Conservation (phyloP, 2,797 vertebrate genomes). For the Helostoma temminkii region DNA sequence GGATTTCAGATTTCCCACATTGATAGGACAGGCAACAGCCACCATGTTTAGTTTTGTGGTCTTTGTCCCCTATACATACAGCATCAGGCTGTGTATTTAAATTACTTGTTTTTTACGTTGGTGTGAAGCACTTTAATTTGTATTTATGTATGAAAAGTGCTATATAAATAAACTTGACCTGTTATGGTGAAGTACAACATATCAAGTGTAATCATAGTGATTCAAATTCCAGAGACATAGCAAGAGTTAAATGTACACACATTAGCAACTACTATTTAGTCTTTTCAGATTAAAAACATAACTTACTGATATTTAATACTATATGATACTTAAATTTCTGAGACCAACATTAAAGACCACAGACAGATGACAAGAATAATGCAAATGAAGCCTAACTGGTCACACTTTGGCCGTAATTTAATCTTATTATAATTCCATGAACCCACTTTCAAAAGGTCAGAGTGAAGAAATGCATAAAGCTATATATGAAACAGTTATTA, state of each 20-base stretch:
- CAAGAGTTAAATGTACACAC: neutral
- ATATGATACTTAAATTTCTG: conserved; percentile 35
- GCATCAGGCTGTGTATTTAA: no score
- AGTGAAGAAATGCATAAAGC: neutral
- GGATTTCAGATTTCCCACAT: no score
- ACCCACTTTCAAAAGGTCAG: conserved; percentile 7
- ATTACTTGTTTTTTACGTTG: no score
- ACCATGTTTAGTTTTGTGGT: no score
- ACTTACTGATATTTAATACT: conserved; percentile 36
- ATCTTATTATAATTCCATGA: neutral
- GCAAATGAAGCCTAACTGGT: conserved; percentile 28
- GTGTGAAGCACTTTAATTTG: no score
- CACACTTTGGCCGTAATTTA: conserved; percentile 43
- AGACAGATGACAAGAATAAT: conserved; percentile 40
- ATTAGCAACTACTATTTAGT: neutral
- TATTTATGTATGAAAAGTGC: no score
- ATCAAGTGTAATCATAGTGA: conserved; percentile 6
- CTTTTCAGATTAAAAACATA: conserved; percentile 29
- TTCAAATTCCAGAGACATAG: conserved; percentile 3
- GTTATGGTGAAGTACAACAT: neutral
- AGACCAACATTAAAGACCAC: conserved; percentile 12
- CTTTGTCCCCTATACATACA: no score
- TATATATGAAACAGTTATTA: neutral
- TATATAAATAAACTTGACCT: no score
- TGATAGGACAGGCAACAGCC: no score